phyloP scores from a whole-genome alignment of 2,888 invertebrate species.

The Mycogona germanica region DNA sequence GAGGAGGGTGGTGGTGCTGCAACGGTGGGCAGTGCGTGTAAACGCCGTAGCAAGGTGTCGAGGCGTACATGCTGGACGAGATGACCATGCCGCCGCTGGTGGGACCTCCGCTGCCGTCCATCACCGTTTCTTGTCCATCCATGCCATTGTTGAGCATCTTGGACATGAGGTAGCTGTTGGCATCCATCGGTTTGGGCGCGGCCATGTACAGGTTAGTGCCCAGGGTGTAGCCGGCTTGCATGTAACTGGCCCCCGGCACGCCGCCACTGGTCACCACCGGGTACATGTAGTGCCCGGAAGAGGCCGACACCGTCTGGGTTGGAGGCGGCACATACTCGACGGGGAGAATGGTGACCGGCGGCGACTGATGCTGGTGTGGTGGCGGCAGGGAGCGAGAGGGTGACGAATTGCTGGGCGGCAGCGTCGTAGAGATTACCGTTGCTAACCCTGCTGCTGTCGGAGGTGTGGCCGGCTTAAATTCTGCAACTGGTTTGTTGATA shows the following conservation, averaged over 20 bases:
- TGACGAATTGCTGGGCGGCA: too few relatives aligned
- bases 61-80: not conserved
- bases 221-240: conserved; percentile 1
- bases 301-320: not conserved
- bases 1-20: not conserved
- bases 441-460: too few relatives aligned
- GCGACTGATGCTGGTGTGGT: not conserved
- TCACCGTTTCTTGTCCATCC: not conserved
- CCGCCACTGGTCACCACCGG: conserved; percentile 1
- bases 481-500: too few relatives aligned
- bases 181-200: not conserved
- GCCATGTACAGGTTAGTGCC: not conserved
- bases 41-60: not conserved
- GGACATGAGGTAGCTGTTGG: not conserved
- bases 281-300: conserved; percentile 5
- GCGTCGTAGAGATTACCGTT: too few relatives aligned
- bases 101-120: not conserved
- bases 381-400: too few relatives aligned
- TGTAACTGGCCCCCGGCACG: conserved; percentile 7
- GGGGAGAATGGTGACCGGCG: not conserved
- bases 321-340: not conserved
- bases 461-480: too few relatives aligned
- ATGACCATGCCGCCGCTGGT: conserved; percentile 1
- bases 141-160: conserved; percentile 9
- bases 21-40: not conserved